Base-by-base conservation (phyloP, 2,113 vertebrate genomes). In the Rattus rattus region DNA sequence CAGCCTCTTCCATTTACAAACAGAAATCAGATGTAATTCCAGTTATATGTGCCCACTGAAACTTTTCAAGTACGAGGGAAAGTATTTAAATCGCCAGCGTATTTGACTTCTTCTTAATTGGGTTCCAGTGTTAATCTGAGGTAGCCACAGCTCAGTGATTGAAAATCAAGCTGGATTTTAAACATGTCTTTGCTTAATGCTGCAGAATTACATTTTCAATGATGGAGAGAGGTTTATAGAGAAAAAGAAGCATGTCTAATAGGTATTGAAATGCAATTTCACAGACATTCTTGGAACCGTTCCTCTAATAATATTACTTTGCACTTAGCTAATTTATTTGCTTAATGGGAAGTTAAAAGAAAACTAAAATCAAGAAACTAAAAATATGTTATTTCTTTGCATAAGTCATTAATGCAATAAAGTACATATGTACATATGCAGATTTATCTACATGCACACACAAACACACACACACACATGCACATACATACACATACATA, bases 251-350 rank as follows among this genome's bases (percentile, higher is more conserved):
- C 95, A 95, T 97, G 91, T 75, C 96, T 97, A 96, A 98, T 97
- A 87, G 92, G 94, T 97, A 97, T 92, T 96, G 91, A 97, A 97
- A 97, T 97, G 88, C 56, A 98, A 96, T 96, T 98, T 97, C 91
- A 97, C 94, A 96, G 91, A 96, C 91, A 96, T 95, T 97, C 94
- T 97, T 98, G 75, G 84, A 97, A 95, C 70, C 90, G 63, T 95
- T 97, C 79, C 49, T 96, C 24, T 97, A 97, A 97, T 96, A 97
- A 97, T 95, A 96, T 97, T 96, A 96, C 93, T 97, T 96, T 96
- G 28, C 69, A 96, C 77, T 95, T 95, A 96, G 94, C 91, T 94
- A 97, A 96, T 97, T 97, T 97, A 97, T 96, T 97, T 96, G 83
- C 65, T 94, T 97, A 96, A 96, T 97, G 91, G 39, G 36, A 94